Conservation (phyloP, 2,113 vertebrate species). For the Tupaia tana region DNA sequence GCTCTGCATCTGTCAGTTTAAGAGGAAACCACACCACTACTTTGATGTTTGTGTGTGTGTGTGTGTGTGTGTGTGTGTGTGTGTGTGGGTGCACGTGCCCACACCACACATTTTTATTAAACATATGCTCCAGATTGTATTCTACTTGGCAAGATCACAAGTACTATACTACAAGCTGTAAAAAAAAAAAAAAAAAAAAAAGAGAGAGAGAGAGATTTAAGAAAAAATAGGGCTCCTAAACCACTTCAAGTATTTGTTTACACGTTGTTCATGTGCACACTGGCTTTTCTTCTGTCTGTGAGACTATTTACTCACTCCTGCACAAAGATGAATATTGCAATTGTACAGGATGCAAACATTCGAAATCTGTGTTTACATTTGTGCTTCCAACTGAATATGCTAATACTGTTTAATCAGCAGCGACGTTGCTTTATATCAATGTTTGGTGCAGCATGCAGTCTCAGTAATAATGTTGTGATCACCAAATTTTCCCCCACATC, state of each 20-base stretch:
- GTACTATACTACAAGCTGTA: slow-evolving; percentile 40
- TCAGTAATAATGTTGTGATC: slow-evolving; percentile 62
- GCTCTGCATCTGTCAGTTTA: neutral
- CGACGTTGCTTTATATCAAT: slow-evolving; percentile 63
- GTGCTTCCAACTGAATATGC: slow-evolving; percentile 56
- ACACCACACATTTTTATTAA: slow-evolving; percentile 56
- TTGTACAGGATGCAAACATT: slow-evolving; percentile 31
- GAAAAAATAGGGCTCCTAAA: slow-evolving; percentile 60
- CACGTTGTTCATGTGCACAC: neutral
- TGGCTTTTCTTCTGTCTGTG: neutral
- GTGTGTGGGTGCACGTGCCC: fast-evolving
- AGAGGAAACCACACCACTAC: neutral
- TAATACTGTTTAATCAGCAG: slow-evolving; percentile 72
- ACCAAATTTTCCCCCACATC: slow-evolving; percentile 36
- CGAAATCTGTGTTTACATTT: slow-evolving; percentile 73
- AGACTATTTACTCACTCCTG: slow-evolving; percentile 50
- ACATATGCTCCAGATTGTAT: slow-evolving; percentile 54
- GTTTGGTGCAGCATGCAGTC: slow-evolving; percentile 62
- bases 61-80: neutral
- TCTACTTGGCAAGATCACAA: slow-evolving; percentile 61
- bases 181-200: slow-evolving; percentile 51
- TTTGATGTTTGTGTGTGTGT: neutral
- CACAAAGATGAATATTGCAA: slow-evolving; percentile 55
- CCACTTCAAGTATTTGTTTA: slow-evolving; percentile 29
- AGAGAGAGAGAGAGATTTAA: slow-evolving; percentile 45